Evolutionary conservation across 2,797 vertebrate species (phyloP).

Genomic region (Sebastes taczanowskii): DNA sequence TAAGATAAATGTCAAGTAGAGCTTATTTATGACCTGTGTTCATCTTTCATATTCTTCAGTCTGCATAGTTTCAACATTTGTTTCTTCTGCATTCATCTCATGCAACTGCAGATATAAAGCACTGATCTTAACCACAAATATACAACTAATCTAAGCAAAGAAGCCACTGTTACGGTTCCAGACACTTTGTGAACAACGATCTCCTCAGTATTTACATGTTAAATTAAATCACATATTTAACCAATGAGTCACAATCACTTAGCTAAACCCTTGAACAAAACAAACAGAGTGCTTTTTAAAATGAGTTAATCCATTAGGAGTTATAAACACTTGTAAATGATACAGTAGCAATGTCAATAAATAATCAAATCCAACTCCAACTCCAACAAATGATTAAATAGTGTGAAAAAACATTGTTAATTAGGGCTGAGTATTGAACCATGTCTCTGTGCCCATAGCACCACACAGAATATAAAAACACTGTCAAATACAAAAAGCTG

Average conservation of each 20-base stretch:
- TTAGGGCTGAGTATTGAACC: background rate
- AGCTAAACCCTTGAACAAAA: background rate
- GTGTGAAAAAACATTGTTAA: background rate
- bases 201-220: background rate
- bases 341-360: background rate
- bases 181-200: background rate
- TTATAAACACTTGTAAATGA: background rate
- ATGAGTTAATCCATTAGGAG: background rate
- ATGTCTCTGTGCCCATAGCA: background rate
- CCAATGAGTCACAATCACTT: background rate
- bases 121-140: background rate
- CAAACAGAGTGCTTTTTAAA: background rate
- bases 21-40: slow-evolving; percentile 19
- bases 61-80: background rate
- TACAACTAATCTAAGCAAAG: background rate
- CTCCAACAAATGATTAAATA: background rate
- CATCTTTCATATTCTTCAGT: background rate
- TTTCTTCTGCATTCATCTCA: background rate
- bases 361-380: background rate
- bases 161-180: background rate
- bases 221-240: background rate
- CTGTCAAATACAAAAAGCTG: background rate
- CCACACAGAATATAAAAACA: background rate
- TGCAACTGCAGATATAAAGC: background rate
- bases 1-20: slow-evolving; percentile 44